phyloP scores from a whole-genome alignment of 2,888 invertebrate species.

The Fragum sueziense region DNA sequence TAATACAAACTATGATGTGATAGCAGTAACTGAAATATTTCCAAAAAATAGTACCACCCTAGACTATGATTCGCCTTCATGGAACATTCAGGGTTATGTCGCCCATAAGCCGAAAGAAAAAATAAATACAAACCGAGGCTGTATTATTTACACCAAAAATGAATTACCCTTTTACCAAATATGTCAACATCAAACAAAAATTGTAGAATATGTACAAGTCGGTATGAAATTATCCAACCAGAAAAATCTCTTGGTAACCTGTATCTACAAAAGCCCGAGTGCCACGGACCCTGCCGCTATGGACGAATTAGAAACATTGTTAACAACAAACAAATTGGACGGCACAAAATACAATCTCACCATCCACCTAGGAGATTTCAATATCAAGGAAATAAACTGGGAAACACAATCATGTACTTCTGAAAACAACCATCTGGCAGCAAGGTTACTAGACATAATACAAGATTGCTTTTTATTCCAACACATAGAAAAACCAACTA shows the following conservation, averaged over 20 bases:
- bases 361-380: neutral
- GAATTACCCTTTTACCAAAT: neutral
- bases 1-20: neutral
- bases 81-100: conserved; percentile 1
- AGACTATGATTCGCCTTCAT: neutral
- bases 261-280: neutral
- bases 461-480: neutral
- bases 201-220: neutral
- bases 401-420: neutral
- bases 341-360: neutral
- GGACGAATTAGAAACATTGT: neutral
- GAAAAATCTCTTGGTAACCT: neutral
- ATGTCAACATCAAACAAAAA: neutral
- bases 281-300: neutral
- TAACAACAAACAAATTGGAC: neutral
- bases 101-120: neutral
- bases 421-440: neutral
- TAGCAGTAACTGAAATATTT: neutral
- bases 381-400: neutral
- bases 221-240: neutral
- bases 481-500: neutral
- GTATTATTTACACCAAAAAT: neutral
- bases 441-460: neutral
- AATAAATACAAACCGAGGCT: conserved; percentile 1
- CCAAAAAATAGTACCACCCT: conserved; percentile 1